Evolutionary conservation across 2,113 vertebrate genomes (phyloP).

Genomic region (Solenodon paradoxus): DNA sequence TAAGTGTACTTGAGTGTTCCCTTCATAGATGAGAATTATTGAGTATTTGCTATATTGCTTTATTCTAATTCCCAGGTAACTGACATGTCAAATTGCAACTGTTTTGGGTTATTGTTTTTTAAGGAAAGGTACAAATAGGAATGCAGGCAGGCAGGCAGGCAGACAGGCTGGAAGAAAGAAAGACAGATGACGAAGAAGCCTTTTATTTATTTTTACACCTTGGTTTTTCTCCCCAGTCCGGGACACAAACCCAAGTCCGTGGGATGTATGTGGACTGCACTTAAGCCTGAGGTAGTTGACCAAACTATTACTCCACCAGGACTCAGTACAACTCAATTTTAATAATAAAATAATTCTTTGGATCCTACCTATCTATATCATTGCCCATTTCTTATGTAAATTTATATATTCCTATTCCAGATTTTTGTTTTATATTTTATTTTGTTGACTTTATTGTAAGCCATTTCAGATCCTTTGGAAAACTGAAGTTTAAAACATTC

Average conservation of each 20-base stretch:
- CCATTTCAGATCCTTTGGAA: background rate
- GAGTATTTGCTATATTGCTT: background rate
- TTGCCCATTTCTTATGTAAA: background rate
- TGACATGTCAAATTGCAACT: background rate
- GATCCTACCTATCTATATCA: background rate
- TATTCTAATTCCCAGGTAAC: background rate
- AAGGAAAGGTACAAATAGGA: too few relatives aligned
- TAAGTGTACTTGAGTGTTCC: background rate
- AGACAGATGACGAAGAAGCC: too few relatives aligned
- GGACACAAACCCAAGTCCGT: too few relatives aligned
- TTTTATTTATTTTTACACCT: too few relatives aligned
- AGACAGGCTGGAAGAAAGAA: too few relatives aligned
- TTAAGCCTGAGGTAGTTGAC: too few relatives aligned
- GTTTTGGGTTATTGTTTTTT: too few relatives aligned
- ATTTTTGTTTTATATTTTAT: background rate
- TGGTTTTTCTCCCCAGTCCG: too few relatives aligned
- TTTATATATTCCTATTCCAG: background rate
- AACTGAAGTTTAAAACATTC: background rate
- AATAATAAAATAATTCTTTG: background rate
- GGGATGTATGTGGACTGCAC: too few relatives aligned
- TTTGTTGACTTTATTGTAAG: conserved; percentile 24
- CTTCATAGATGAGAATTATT: background rate
- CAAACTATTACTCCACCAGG: too few relatives aligned
- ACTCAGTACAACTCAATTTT: background rate
- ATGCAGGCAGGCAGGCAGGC: too few relatives aligned